Evolutionary conservation across 2,113 vertebrate species (phyloP), one percentile per base, ranked within the genome.

Genomic region (Galeopterus variegatus): DNA sequence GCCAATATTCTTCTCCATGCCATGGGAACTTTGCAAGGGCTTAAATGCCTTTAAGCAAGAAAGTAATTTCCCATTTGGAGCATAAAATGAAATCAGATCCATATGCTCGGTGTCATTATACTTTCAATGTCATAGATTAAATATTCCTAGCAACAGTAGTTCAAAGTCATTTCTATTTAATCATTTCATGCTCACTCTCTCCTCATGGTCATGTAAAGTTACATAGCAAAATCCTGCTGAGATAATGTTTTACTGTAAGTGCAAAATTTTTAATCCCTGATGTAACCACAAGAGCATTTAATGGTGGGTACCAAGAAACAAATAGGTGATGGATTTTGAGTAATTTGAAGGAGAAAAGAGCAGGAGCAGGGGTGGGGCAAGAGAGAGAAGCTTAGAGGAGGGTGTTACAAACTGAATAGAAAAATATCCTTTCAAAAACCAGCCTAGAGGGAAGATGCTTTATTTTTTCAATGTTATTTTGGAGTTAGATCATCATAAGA

Each of bases 181-280:
- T 95, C 76, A 80, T 60, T 89, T 75, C 64, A 76, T 31, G 36
- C 6, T 91, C 56, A 24, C 65, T 56, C 3, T 96, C 72, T 95
- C 36, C 82, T 89, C 64, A 52, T 92, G 86, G 77, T 45, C 93
- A 85, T 62, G 67, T 91, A 89, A 89, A 88, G 65, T 85, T 69
- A n/a, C 56, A 45, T 26, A 45, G 76, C 92, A 76, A 86, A 94
- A 86, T 91, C 82, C 73, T 82, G 23, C n/a, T 70, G 88, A 96
- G 85, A 95, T 89, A 94, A 96, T 83, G 73, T 79, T 96, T 87
- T 96, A 89, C 88, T 97, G 81, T 88, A 94, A 95, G 62, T 79
- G 89, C 23, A 73, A 95, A 96, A 85, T 84, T 93, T 88, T 94
- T 94, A 94, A 95, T 82, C 36, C 81, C 77, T 70, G 31, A 56